Evolutionary conservation across 1,140 invertebrate species (phyloP).

Genomic region (Drosophila pseudoananassae): DNA sequence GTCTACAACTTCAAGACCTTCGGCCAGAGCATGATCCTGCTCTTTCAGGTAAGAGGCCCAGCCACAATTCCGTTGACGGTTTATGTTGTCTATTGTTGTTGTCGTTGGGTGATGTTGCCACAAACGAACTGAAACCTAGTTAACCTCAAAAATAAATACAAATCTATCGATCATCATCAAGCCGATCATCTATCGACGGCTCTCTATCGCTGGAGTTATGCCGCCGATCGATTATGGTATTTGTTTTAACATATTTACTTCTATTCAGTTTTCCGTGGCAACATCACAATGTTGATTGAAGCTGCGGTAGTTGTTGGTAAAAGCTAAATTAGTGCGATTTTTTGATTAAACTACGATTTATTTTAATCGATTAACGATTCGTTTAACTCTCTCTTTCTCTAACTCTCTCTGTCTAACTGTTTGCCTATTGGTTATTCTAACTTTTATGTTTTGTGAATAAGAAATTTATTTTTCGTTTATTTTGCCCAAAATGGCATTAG

Average conservation of each 20-base stretch:
- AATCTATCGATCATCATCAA: slow-evolving; percentile 19
- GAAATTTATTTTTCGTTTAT: slow-evolving; percentile 2
- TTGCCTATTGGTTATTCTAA: not conserved
- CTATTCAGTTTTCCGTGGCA: slow-evolving; percentile 61
- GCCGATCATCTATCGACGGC: slow-evolving; percentile 29
- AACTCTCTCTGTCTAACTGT: slow-evolving; percentile 1
- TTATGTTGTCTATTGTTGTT: slow-evolving; percentile 84
- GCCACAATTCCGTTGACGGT: slow-evolving; percentile 83
- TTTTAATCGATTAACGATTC: slow-evolving; percentile 9
- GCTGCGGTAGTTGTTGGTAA: slow-evolving; percentile 84
- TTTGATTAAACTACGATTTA: slow-evolving; percentile 44
- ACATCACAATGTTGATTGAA: slow-evolving; percentile 84
- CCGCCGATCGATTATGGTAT: slow-evolving; percentile 34
- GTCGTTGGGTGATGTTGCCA: slow-evolving; percentile 84
- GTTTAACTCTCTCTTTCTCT: slow-evolving; percentile 7
- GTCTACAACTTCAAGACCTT: slow-evolving; percentile 99
- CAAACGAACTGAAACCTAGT: slow-evolving; percentile 7
- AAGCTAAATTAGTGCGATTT: slow-evolving; percentile 84
- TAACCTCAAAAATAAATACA: not conserved
- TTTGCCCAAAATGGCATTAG: slow-evolving; percentile 3
- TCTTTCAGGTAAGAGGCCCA: slow-evolving; percentile 92
- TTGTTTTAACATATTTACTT: not conserved
- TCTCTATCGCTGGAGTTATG: slow-evolving; percentile 40
- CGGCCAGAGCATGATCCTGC: slow-evolving; percentile 97
- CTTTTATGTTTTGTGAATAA: not conserved